These are phyloP conservation scores for Intellagama lesueurii DNA, from an alignment of 2,797 vertebrate genomes.

Conservation along the genomic window DNA sequence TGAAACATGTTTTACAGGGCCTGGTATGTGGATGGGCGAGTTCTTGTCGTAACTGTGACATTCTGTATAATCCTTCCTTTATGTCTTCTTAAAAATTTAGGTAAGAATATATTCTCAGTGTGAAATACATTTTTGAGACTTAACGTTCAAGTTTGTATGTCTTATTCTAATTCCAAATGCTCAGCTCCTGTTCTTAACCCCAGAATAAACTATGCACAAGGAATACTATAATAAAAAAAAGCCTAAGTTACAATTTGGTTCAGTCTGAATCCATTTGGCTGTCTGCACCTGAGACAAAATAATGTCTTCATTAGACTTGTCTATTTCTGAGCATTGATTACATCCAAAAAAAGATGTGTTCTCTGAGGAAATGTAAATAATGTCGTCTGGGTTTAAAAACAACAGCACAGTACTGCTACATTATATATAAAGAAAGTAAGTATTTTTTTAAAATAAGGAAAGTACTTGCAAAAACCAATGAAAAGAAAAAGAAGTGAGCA, in stretches of 20 bases:
- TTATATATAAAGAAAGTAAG: neutral
- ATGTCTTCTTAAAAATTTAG: conserved; percentile 93
- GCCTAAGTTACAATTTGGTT: conserved; percentile 18
- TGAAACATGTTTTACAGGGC: conserved; percentile 78
- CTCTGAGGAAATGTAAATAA: neutral
- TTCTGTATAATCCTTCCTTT: conserved; percentile 89
- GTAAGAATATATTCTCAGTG: conserved; percentile 76
- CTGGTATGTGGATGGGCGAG: conserved; percentile 92
- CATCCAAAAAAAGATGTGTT: conserved; percentile 10
- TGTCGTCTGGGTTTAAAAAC: neutral
- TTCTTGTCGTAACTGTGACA: conserved; percentile 90
- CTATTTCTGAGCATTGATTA: conserved; percentile 33
- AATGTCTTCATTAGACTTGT: conserved; percentile 12
- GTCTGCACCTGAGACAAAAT: conserved; percentile 27
- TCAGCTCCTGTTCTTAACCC: neutral
- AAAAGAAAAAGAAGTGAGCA: conserved; percentile 10
- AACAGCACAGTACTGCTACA: neutral
- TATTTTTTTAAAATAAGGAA: conserved; percentile 7
- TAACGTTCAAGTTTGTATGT: neutral
- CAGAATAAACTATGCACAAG: conserved; percentile 39
- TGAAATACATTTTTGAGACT: conserved; percentile 12
- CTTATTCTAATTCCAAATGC: conserved; percentile 6
- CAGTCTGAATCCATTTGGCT: neutral
- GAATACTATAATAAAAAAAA: conserved; percentile 44
- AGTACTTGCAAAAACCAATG: conserved; percentile 13